Evolutionary conservation across 2,888 invertebrate genomes (phyloP), one percentile per base, ranked within the genome.

Genomic region (Melieria picta): DNA sequence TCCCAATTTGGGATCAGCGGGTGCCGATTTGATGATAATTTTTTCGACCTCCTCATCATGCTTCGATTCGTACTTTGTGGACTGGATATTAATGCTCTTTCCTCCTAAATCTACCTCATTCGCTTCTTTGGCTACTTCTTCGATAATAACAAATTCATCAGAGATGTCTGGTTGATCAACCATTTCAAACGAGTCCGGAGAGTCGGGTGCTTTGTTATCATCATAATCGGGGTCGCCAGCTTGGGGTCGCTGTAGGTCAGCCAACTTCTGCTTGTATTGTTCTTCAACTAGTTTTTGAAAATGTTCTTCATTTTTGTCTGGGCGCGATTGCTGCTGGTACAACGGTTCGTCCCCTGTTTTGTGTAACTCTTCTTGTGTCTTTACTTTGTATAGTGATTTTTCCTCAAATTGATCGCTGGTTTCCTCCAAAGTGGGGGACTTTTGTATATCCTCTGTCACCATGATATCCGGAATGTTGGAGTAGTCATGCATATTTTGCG

Each of bases 111-210:
- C 95, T 71, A 90, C 91, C 87, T 95, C 95, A 79, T 92, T 91
- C 0, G 95, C 95, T 88, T 95, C 95, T 82, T 92, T 93, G 1
- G 93, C 95, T 1, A 95, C 94, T 85, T 95, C 95, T 87, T 95
- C 95, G 75, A 95, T 93, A 0, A 95, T 94, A 0, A 95, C 94
- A 82, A 95, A 95, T 79, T 95, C 95, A 81, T 95, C 95, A 77
- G 94, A 93, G 77, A 95, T 91, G 81, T 94, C 94, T 0, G 95
- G 94, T 82, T 94, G 94, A 79, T 95, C 95, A 1, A 95, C 89
- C 89, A 95, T 90, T 89, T 95, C 95, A 84, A 95, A 95, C 43
- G 95, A 95, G 83, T 95, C 95, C 0, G 94, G 94, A 0, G 94
- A 94, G 78, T 93, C 92, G 75, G 90, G 89, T 78, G 90, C 90